Evolutionary conservation across 2,797 vertebrate genomes (phyloP), one percentile per base, ranked within the genome.

Genomic region (Tarsius wallacei): DNA sequence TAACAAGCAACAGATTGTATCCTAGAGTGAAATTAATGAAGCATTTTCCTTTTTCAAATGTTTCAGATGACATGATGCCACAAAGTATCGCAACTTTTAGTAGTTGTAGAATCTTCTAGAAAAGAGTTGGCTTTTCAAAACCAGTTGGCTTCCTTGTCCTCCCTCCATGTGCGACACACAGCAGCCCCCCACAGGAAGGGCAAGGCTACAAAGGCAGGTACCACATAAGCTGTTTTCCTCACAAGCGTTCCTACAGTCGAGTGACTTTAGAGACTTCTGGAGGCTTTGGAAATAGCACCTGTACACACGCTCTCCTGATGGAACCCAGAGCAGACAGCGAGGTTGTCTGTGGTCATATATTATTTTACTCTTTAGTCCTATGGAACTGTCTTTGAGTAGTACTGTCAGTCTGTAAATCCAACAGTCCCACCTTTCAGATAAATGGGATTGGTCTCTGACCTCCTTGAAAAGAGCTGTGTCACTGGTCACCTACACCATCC

Each of bases 401-500:
- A 7, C 31, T 14, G 14, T 28, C 28, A 47, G 28, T 7, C 4
- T 33, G 47, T 4, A 47, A 16, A 28, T n/a, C 51, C 10, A 31
- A 3, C 17, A 7, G 4, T 31, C 31, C 12, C 22, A 0, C 0
- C 57, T 19, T 24, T 33, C 14, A 57, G 63, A 63, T 6, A 51
- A 74, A 42, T 0, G 59, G 49, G 13, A 7, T 33, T 71, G 42
- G 70, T 36, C 24, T 66, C 31, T 31, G 4, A 31, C 74, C 36
- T 57, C 4, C 76, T 24, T 0, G 1, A 47, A 49, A 66, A 22
- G 42, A 13, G 9, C 24, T 9, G 19, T 21, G 28, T 13, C 19
- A 26, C 9, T 61, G 4, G 0, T 1, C n/a, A 6, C 15, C 1
- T 10, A 28, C 4, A 21, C 28, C 12, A 11, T 5, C 6, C 24